These are phyloP conservation scores for Sebastes nivosus DNA, from an alignment of 2,797 vertebrate species.

Conservation along the genomic window DNA sequence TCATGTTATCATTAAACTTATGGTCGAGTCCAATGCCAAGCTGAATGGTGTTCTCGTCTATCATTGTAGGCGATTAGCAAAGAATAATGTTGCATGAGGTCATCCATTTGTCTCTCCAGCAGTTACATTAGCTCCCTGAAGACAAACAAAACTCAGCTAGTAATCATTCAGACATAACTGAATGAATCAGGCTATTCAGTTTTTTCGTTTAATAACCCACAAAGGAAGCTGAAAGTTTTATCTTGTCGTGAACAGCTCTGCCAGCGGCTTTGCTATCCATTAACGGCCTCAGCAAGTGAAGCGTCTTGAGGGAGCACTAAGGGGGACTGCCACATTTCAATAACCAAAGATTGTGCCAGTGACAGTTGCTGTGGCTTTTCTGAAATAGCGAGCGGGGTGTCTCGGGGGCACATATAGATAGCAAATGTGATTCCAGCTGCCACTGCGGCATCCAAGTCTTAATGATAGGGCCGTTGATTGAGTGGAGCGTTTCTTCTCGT, in stretches of 20 bases:
- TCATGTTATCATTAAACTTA: neutral
- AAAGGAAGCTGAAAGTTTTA: slow-evolving; percentile 27
- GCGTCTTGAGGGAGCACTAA: slow-evolving; percentile 36
- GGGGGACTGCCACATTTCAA: slow-evolving; percentile 46
- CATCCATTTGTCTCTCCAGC: slow-evolving; percentile 13
- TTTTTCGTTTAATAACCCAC: neutral
- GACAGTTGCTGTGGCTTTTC: slow-evolving; percentile 74
- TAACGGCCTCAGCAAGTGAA: slow-evolving; percentile 14
- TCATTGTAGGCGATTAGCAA: slow-evolving; percentile 8
- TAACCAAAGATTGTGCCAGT: slow-evolving; percentile 44
- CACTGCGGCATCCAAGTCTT: slow-evolving; percentile 62
- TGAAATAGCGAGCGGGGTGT: slow-evolving; percentile 48
- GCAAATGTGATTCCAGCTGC: slow-evolving; percentile 80
- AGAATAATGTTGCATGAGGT: neutral
- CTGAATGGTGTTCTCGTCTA: neutral
- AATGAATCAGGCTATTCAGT: neutral
- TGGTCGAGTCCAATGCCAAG: neutral
- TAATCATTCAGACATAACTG: neutral
- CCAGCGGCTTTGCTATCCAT: slow-evolving; percentile 26
- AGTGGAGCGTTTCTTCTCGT: slow-evolving; percentile 53
- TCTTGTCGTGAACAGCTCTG: slow-evolving; percentile 14
- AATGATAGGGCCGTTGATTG: slow-evolving; percentile 71
- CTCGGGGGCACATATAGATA: slow-evolving; percentile 65
- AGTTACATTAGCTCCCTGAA: neutral
- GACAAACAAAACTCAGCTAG: neutral